phyloP scores from a whole-genome alignment of 1,140 invertebrate genomes.

The Chrysomallon squamiferum region DNA sequence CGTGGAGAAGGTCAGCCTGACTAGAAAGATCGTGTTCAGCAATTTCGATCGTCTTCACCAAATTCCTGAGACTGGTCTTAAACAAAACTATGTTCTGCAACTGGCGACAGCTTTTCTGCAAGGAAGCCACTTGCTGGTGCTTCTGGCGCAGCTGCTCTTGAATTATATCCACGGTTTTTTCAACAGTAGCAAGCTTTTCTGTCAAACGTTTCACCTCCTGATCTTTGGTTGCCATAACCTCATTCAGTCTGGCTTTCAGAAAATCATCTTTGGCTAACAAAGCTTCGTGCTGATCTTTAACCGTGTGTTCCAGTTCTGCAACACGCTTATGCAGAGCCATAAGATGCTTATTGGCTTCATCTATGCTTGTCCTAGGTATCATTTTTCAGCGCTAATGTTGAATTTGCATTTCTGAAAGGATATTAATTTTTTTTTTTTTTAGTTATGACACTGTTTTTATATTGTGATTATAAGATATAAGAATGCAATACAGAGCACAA shows the following conservation, averaged over 20 bases:
- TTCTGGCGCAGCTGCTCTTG: conserved; percentile 30
- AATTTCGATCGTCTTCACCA: conserved; percentile 22
- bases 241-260: conserved; percentile 23
- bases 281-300: conserved; percentile 38
- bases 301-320: conserved; percentile 39
- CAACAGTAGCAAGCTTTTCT: conserved; percentile 24
- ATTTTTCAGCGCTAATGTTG: conserved; percentile 11
- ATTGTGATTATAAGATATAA: too few species aligned
- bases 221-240: conserved; percentile 21
- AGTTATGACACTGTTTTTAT: not conserved
- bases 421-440: not conserved
- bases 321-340: conserved; percentile 40
- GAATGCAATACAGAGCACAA: too few species aligned
- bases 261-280: conserved; percentile 35
- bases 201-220: conserved; percentile 17
- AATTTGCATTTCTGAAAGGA: too few species aligned
- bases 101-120: conserved; percentile 17
- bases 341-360: conserved; percentile 54
- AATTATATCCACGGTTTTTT: conserved; percentile 24
- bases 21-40: conserved; percentile 21
- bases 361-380: conserved; percentile 44
- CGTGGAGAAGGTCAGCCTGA: not conserved
- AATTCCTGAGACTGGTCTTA: conserved; percentile 18
- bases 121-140: conserved; percentile 21
- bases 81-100: conserved; percentile 18